Percentiles rank a stretch among this genome's conserved stretches.
Evolutionary conservation across 2,888 invertebrate species (phyloP).

Genomic region (Agonopterix alstromeriana): DNA sequence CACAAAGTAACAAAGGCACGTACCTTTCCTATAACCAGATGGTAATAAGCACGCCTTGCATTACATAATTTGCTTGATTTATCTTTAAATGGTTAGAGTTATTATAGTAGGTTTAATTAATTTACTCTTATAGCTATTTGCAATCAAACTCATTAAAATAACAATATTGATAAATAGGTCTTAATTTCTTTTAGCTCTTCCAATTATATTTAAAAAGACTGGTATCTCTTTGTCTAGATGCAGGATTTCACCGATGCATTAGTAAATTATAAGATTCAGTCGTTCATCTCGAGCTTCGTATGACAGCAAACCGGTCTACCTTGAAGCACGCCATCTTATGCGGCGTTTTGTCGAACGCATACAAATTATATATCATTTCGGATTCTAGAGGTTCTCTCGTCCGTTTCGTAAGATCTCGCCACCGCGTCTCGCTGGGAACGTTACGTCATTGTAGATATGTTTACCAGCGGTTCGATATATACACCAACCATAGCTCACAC

Average conservation of each 20-base stretch:
- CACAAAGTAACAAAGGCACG: not conserved
- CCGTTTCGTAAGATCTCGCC: slow-evolving; percentile 52
- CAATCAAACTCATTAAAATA: no score
- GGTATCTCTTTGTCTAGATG: no score
- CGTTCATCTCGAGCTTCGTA: not conserved
- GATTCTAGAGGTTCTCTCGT: slow-evolving; percentile 38
- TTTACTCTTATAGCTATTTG: no score
- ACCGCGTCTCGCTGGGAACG: slow-evolving; percentile 23
- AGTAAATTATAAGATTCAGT: not conserved
- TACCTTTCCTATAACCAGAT: not conserved
- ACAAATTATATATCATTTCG: slow-evolving; percentile 45
- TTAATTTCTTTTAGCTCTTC: no score
- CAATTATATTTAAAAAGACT: no score
- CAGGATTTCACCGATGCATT: no score
- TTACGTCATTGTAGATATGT: slow-evolving; percentile 61
- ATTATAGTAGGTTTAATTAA: no score
- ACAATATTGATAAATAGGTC: no score
- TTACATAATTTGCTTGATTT: not conserved
- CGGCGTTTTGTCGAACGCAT: slow-evolving; percentile 34
- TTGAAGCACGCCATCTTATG: slow-evolving; percentile 47
- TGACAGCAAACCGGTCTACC: slow-evolving; percentile 47
- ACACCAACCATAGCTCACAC: slow-evolving; percentile 40
- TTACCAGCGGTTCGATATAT: slow-evolving; percentile 46
- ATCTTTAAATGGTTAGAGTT: not conserved
- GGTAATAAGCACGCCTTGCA: not conserved